These are phyloP conservation scores for Craniophora ligustri DNA, from an alignment of 2,888 invertebrate species.

Conservation along the genomic window DNA sequence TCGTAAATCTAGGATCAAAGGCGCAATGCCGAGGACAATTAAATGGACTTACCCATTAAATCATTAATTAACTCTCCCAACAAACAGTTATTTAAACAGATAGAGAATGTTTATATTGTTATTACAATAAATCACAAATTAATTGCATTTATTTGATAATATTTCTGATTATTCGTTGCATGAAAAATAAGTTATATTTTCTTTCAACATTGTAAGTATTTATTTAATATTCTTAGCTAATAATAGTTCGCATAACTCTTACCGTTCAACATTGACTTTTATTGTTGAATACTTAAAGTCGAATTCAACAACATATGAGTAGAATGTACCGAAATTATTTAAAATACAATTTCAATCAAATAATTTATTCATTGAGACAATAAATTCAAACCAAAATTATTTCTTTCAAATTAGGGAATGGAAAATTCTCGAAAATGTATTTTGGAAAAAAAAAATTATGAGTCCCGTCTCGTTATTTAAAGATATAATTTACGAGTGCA, in stretches of 20 bases:
- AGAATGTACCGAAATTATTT: too few species aligned
- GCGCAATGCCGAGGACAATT: not conserved
- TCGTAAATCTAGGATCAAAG: too few species aligned
- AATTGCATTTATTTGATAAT: constrained; percentile 39
- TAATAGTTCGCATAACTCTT: too few species aligned
- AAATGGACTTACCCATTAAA: not conserved
- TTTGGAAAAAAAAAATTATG: constrained; percentile 31
- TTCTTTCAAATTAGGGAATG: constrained; percentile 10
- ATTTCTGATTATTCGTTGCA: constrained; percentile 12
- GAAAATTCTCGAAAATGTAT: constrained; percentile 23
- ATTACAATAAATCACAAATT: constrained; percentile 36
- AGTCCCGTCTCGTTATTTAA: constrained; percentile 53
- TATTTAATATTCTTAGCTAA: too few species aligned
- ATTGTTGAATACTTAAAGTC: too few species aligned
- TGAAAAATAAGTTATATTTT: constrained; percentile 11
- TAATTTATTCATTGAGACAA: not conserved
- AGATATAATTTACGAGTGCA: constrained; percentile 61
- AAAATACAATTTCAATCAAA: too few species aligned
- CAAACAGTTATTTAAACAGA: constrained; percentile 7
- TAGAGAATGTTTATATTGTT: constrained; percentile 24
- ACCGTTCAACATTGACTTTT: too few species aligned
- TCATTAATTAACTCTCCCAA: constrained; percentile 7
- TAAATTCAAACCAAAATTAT: constrained; percentile 13
- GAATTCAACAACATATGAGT: too few species aligned
- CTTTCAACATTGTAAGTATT: too few species aligned